Evolutionary conservation across 1,140 invertebrate species (phyloP).

Genomic region (Mactra quadrangularis): DNA sequence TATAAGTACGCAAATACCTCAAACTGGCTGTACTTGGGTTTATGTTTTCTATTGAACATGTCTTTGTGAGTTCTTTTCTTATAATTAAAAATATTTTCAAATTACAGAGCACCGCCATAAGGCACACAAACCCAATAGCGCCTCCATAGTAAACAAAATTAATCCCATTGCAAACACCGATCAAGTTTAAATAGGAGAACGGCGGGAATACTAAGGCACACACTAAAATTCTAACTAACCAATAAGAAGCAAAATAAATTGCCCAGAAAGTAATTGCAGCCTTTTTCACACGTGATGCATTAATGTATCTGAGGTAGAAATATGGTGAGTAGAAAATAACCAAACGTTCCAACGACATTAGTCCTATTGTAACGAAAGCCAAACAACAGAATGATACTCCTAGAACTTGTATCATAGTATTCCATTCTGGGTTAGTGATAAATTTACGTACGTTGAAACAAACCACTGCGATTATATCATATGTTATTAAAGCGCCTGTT

Average conservation of each 20-base stretch:
- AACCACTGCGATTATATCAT: constrained; percentile 5
- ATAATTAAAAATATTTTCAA: constrained; percentile 17
- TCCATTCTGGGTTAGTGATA: neutral
- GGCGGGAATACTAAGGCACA: neutral
- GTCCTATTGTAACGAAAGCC: constrained; percentile 7
- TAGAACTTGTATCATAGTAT: constrained; percentile 5
- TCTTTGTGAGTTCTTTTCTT: neutral
- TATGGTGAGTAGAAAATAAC: constrained; percentile 23
- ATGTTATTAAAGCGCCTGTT: neutral
- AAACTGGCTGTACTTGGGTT: neutral
- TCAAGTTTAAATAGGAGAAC: neutral
- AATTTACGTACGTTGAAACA: constrained; percentile 14
- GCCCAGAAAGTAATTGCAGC: neutral
- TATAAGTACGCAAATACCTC: neutral
- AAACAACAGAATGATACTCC: neutral
- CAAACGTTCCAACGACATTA: constrained; percentile 24
- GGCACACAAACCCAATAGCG: neutral
- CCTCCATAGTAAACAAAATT: neutral
- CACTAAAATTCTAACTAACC: neutral
- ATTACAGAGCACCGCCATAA: constrained; percentile 3
- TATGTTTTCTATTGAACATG: neutral
- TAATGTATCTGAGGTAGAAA: constrained; percentile 16
- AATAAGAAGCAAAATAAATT: neutral
- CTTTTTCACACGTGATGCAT: neutral
- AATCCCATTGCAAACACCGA: neutral